These are phyloP conservation scores for Amphipyra berbera DNA, from an alignment of 2,888 invertebrate genomes.

Conservation along the genomic window DNA sequence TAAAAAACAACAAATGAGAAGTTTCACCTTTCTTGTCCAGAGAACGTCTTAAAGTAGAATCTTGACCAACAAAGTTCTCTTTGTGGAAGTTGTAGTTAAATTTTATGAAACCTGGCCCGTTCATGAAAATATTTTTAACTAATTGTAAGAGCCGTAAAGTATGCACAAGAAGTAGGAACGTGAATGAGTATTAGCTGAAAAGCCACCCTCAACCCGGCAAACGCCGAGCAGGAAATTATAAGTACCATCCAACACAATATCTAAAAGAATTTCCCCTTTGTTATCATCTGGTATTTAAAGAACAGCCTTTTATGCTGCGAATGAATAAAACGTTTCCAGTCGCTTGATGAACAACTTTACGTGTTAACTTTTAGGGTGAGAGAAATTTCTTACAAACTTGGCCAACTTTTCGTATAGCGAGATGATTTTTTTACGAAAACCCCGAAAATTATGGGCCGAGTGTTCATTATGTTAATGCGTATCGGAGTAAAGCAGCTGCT, in stretches of 20 bases:
- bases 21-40: slow-evolving; percentile 2
- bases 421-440: slow-evolving; percentile 50
- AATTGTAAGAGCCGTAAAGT: slow-evolving; percentile 38
- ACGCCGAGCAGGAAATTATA: slow-evolving; percentile 46
- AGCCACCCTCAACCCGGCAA: slow-evolving; percentile 8
- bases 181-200: slow-evolving; percentile 34
- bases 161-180: slow-evolving; percentile 26
- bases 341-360: slow-evolving; percentile 57
- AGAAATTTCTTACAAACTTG: slow-evolving; percentile 34
- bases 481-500: slow-evolving; percentile 53
- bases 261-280: slow-evolving; percentile 41
- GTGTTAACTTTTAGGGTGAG: slow-evolving; percentile 52
- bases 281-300: slow-evolving; percentile 41
- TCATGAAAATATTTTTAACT: slow-evolving; percentile 33
- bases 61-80: slow-evolving; percentile 32
- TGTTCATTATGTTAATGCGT: slow-evolving; percentile 59
- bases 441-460: slow-evolving; percentile 50
- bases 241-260: slow-evolving; percentile 46
- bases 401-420: slow-evolving; percentile 47
- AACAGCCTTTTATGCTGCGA: slow-evolving; percentile 29
- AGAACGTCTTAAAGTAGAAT: slow-evolving; percentile 24
- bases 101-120: slow-evolving; percentile 17
- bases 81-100: slow-evolving; percentile 31
- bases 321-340: slow-evolving; percentile 53
- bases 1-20: slow-evolving; percentile 34